A percentile compares a stretch with the other conserved stretches of the same genome.
Conservation (phyloP, 2,888 invertebrate genomes). For the Kryphioiulus occultus region DNA sequence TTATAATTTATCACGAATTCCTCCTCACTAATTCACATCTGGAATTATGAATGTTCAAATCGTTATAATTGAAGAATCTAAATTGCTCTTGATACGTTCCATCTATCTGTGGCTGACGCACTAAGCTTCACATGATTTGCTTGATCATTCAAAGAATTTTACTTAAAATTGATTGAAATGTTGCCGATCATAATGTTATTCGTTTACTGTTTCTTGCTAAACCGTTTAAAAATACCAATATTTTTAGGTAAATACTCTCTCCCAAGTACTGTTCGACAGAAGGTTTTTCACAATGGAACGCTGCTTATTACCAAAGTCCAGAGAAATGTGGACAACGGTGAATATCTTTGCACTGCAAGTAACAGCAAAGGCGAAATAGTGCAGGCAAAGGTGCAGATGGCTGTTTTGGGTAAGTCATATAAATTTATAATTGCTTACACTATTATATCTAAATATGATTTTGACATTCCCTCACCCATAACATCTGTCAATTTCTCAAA, state of each 20-base stretch:
- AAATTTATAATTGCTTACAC: background rate
- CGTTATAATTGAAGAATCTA: background rate
- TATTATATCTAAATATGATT: too few species aligned
- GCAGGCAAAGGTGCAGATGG: slow-evolving; percentile 35
- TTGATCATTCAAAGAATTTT: background rate
- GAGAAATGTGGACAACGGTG: slow-evolving; percentile 21
- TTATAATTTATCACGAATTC: background rate
- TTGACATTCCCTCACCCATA: too few species aligned
- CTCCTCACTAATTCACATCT: background rate
- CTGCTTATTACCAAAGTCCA: slow-evolving; percentile 47
- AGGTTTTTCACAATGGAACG: slow-evolving; percentile 44
- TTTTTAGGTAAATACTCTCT: slow-evolving; percentile 37
- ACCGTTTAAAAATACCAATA: slow-evolving; percentile 43
- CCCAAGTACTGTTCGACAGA: slow-evolving; percentile 41
- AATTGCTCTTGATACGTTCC: too few species aligned
- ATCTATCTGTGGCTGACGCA: background rate
- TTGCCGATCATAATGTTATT: background rate
- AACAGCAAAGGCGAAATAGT: slow-evolving; percentile 47
- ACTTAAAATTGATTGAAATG: background rate
- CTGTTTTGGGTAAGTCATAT: slow-evolving; percentile 48
- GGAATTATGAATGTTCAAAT: background rate
- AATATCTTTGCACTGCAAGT: slow-evolving; percentile 48
- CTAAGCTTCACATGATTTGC: too few species aligned
- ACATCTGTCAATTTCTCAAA: too few species aligned
- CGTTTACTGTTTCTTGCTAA: too few species aligned